Evolutionary conservation across 2,888 invertebrate genomes (phyloP).

Genomic region (Drosophila imparisetae): DNA sequence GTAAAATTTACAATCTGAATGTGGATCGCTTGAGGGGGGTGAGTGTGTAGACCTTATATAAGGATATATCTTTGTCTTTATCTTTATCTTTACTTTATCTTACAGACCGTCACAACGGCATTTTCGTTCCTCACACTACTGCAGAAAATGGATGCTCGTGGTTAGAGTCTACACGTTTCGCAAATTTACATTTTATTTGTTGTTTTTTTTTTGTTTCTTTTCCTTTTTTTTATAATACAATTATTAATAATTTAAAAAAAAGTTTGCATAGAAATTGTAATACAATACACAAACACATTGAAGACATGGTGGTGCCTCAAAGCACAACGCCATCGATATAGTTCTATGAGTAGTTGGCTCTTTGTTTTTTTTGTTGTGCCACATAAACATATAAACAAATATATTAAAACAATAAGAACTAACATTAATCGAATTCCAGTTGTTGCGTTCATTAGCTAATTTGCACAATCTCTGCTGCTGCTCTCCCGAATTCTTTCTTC

Average conservation of each 20-base stretch:
- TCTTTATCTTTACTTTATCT: slow-evolving; percentile 7
- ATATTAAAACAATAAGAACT: slow-evolving; percentile 35
- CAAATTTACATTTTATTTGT: slow-evolving; percentile 16
- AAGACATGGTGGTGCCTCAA: slow-evolving; percentile 33
- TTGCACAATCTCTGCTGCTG: slow-evolving; percentile 2
- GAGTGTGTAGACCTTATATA: slow-evolving; percentile 3
- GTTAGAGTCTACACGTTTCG: slow-evolving; percentile 26
- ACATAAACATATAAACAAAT: slow-evolving; percentile 13
- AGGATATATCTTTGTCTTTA: slow-evolving; percentile 10
- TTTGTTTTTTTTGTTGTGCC: background rate
- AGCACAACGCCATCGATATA: slow-evolving; percentile 31
- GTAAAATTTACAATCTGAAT: slow-evolving; percentile 77
- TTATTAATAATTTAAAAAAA: slow-evolving; percentile 33
- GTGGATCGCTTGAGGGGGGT: slow-evolving; percentile 67
- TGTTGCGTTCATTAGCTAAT: slow-evolving; percentile 20
- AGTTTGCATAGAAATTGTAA: slow-evolving; percentile 40
- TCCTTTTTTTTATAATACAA: slow-evolving; percentile 30
- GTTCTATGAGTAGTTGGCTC: slow-evolving; percentile 15
- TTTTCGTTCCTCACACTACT: slow-evolving; percentile 82
- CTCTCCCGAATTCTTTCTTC: background rate
- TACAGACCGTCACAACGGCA: slow-evolving; percentile 78
- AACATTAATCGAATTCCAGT: slow-evolving; percentile 34
- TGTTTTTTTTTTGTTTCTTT: background rate
- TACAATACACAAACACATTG: slow-evolving; percentile 43
- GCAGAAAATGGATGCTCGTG: slow-evolving; percentile 75